phyloP scores from a whole-genome alignment of 2,113 vertebrate genomes.

The Bucco capensis region DNA sequence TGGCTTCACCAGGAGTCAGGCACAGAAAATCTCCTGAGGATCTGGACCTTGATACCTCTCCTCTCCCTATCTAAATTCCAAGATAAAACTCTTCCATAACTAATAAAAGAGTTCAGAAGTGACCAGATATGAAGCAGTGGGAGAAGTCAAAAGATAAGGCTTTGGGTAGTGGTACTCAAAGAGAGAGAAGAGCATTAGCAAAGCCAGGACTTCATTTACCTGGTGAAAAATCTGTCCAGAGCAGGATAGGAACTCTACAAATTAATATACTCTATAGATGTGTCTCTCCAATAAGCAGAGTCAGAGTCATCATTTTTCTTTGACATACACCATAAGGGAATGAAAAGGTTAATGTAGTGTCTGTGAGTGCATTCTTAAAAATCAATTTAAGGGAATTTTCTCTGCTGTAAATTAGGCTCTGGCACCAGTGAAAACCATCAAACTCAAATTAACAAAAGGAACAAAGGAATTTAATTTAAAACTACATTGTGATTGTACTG shows the following conservation, averaged over 20 bases:
- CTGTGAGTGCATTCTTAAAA: slow-evolving; percentile 25
- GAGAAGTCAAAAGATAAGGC: neutral
- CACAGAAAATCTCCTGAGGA: neutral
- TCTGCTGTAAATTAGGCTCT: slow-evolving; percentile 34
- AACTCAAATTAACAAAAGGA: slow-evolving; percentile 52
- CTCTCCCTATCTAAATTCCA: neutral
- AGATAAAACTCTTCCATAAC: neutral
- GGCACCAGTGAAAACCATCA: slow-evolving; percentile 35
- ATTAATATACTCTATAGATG: neutral
- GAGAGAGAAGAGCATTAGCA: neutral
- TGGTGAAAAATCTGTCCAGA: neutral
- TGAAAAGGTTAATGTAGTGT: slow-evolving; percentile 24
- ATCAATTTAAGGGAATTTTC: slow-evolving; percentile 44
- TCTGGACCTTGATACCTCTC: neutral
- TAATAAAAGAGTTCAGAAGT: neutral
- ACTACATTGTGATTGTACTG: slow-evolving; percentile 6
- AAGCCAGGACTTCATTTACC: neutral
- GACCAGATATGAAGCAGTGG: neutral
- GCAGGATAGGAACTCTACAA: neutral
- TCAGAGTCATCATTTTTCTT: slow-evolving; percentile 24
- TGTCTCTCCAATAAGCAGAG: neutral
- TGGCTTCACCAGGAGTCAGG: neutral
- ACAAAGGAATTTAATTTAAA: slow-evolving; percentile 51
- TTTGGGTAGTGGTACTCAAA: neutral
- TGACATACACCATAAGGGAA: neutral